Evolutionary conservation across 2,888 invertebrate genomes (phyloP).

Genomic region (Eupsilia transversa): DNA sequence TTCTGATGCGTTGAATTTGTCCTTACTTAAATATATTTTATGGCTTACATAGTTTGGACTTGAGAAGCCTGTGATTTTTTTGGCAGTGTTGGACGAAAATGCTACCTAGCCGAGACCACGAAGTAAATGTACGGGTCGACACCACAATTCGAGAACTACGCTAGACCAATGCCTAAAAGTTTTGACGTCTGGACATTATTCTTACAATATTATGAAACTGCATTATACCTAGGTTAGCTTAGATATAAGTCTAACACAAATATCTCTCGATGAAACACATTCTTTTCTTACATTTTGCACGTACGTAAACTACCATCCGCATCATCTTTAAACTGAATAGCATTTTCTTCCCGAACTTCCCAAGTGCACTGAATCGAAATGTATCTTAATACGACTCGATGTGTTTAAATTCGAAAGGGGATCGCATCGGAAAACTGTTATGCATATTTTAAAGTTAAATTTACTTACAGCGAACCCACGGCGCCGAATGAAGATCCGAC

Average conservation of each 20-base stretch:
- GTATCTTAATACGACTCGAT: slow-evolving; percentile 89
- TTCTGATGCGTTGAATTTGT: slow-evolving; percentile 71
- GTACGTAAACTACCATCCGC: slow-evolving; percentile 44
- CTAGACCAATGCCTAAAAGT: not conserved
- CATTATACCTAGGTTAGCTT: not conserved
- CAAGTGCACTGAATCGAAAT: slow-evolving; percentile 87
- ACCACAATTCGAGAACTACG: not conserved
- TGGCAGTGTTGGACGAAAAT: not conserved
- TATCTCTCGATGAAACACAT: slow-evolving; percentile 8
- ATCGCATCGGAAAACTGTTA: slow-evolving; percentile 90
- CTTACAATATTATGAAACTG: not conserved
- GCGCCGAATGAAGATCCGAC: slow-evolving; percentile 81
- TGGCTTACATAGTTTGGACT: slow-evolving; percentile 30
- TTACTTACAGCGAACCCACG: slow-evolving; percentile 84
- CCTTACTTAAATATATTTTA: slow-evolving; percentile 55
- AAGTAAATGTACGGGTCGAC: no score
- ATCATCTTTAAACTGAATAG: slow-evolving; percentile 74
- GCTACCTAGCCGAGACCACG: not conserved
- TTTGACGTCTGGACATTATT: not conserved
- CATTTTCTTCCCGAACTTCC: slow-evolving; percentile 79
- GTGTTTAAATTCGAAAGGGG: slow-evolving; percentile 89
- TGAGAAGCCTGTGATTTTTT: not conserved
- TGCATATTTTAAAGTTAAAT: slow-evolving; percentile 91
- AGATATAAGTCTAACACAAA: not conserved
- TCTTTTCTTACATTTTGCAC: slow-evolving; percentile 29